Conservation (phyloP, 2,797 vertebrate genomes). For the Forpus xanthops region DNA sequence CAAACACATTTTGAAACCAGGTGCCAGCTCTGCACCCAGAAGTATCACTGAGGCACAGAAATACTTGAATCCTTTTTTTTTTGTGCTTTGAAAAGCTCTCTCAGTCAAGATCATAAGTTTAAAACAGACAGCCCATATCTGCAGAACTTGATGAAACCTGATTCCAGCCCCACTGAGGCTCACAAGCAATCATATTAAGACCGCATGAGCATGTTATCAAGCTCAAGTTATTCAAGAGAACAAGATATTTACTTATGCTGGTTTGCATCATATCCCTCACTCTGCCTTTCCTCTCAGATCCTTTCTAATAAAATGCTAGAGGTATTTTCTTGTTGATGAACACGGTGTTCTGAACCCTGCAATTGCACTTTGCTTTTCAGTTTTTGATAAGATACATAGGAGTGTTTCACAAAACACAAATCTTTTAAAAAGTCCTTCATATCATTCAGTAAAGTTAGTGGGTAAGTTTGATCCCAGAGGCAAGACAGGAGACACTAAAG, state of each 20-base stretch:
- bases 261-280: background rate
- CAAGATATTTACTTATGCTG: background rate
- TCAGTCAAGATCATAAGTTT: background rate
- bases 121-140: background rate
- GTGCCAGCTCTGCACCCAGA: background rate
- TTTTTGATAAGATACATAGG: slow-evolving; percentile 21
- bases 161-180: background rate
- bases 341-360: background rate
- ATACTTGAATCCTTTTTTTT: background rate
- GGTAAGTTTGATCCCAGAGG: background rate
- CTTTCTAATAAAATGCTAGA: background rate
- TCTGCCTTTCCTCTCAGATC: background rate
- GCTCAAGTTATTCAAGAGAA: background rate
- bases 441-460: background rate
- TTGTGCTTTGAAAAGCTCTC: background rate
- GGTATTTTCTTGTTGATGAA: background rate
- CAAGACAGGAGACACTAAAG: background rate
- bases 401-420: background rate
- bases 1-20: background rate
- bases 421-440: background rate
- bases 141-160: background rate
- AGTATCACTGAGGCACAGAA: background rate
- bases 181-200: background rate
- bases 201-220: background rate
- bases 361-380: background rate